Evolutionary conservation across 2,113 vertebrate genomes (phyloP).

Genomic region (Myxocyprinus asiaticus): DNA sequence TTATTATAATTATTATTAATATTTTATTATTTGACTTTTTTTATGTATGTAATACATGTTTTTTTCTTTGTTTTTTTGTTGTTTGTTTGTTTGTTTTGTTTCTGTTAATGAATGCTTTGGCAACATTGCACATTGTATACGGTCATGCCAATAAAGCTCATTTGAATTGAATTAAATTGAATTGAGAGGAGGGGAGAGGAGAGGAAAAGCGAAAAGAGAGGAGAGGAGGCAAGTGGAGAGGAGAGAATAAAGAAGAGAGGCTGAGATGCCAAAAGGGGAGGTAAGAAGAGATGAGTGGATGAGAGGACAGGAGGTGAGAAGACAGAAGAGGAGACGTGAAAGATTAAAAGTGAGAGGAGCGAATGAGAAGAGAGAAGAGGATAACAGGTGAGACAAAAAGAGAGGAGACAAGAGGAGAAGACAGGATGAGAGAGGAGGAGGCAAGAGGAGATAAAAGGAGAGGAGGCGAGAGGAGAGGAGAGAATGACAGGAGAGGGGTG

Average conservation of each 20-base stretch:
- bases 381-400: neutral
- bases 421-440: too few species aligned
- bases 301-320: neutral
- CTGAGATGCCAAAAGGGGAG: neutral
- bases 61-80: too few species aligned
- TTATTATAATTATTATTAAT: too few species aligned
- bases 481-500: neutral
- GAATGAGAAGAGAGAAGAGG: neutral
- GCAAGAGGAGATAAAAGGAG: neutral
- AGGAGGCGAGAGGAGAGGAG: neutral
- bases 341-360: neutral
- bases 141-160: too few species aligned
- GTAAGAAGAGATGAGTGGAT: neutral
- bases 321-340: neutral
- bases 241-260: neutral
- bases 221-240: neutral
- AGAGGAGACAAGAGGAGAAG: neutral
- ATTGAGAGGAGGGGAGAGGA: neutral
- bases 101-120: too few species aligned
- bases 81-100: too few species aligned
- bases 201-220: neutral
- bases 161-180: neutral
- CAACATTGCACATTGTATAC: too few species aligned
- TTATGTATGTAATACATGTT: too few species aligned
- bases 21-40: too few species aligned